Evolutionary conservation across 2,888 invertebrate genomes (phyloP).

Genomic region (Noctua comes): DNA sequence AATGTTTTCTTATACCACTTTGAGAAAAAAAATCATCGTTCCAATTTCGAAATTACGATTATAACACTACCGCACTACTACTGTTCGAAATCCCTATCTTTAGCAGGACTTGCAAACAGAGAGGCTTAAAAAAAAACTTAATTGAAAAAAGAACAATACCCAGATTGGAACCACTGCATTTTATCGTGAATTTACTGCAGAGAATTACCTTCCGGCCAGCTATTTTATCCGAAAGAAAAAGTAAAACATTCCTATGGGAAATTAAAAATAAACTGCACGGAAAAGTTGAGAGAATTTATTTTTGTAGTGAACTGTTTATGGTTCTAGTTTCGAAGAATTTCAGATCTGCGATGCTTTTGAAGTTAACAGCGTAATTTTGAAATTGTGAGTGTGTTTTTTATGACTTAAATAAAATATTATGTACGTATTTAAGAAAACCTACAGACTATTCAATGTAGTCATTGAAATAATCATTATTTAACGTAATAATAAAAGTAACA

Average conservation of each 20-base stretch:
- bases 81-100: neutral
- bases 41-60: neutral
- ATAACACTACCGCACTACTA: neutral
- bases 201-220: slow-evolving; percentile 30
- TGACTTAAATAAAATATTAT: no score
- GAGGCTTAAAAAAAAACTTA: neutral
- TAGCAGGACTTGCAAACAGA: neutral
- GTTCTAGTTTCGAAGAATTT: slow-evolving; percentile 14
- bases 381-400: neutral
- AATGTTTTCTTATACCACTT: neutral
- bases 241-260: slow-evolving; percentile 43
- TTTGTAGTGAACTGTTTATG: slow-evolving; percentile 17
- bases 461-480: no score
- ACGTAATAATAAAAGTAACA: no score
- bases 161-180: slow-evolving; percentile 29
- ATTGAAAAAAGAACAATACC: neutral
- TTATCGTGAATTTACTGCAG: slow-evolving; percentile 24
- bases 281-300: neutral
- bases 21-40: neutral
- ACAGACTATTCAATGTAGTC: no score
- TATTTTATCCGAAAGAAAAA: slow-evolving; percentile 33
- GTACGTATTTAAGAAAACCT: no score
- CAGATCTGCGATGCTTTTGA: neutral
- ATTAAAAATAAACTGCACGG: slow-evolving; percentile 48
- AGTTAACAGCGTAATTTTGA: neutral